Percentiles rank a stretch among this genome's conserved stretches.
These are phyloP conservation scores for Amblyopsis hoosieri DNA, from an alignment of 2,797 vertebrate species.

Conservation along the genomic window DNA sequence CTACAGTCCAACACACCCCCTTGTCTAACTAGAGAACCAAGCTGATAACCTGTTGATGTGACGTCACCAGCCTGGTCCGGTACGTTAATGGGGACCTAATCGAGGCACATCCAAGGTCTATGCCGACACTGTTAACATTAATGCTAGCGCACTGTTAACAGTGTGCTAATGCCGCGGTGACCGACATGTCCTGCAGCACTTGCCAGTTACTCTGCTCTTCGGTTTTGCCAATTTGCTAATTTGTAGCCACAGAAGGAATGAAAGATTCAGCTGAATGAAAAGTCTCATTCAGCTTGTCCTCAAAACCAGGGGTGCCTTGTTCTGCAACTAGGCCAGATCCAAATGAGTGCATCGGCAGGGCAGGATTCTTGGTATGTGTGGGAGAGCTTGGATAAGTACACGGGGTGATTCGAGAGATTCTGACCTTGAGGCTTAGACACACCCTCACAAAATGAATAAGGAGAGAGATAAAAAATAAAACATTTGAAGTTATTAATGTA, in stretches of 20 bases:
- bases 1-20: constrained; percentile 1
- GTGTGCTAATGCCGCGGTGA: no score
- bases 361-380: constrained; percentile 64
- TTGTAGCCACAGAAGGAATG: not conserved
- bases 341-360: constrained; percentile 47
- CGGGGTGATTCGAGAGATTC: constrained; percentile 58
- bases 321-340: constrained; percentile 39
- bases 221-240: not conserved
- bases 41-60: constrained; percentile 34
- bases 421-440: constrained; percentile 62
- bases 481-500: constrained; percentile 6
- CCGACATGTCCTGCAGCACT: no score
- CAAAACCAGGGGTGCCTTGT: constrained; percentile 38
- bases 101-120: constrained; percentile 2
- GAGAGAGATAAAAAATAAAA: constrained; percentile 20
- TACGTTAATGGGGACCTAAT: constrained; percentile 15
- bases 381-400: constrained; percentile 54
- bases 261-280: not conserved
- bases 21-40: constrained; percentile 1
- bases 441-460: constrained; percentile 55
- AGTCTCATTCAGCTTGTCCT: not conserved
- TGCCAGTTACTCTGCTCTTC: not conserved
- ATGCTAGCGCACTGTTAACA: no score
- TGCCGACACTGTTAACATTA: not conserved
- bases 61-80: constrained; percentile 17